Base-by-base conservation (phyloP, 92 coral and sea anemone species). In the Parazoanthus darwini region DNA sequence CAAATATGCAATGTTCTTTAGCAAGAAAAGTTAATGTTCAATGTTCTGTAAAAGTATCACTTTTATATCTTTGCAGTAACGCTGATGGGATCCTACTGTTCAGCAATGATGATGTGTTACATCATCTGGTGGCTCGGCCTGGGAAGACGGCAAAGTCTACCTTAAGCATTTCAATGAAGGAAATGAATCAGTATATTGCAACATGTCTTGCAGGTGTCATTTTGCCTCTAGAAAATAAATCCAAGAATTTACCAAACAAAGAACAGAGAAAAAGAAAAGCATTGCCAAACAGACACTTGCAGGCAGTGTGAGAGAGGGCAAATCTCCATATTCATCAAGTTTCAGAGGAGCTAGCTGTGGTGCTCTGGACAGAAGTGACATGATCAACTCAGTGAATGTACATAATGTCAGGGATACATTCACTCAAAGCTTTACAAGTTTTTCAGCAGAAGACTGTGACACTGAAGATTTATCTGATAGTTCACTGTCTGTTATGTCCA, bases 101-200 rank as follows among this genome's bases (percentile, higher is more conserved):
- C 81, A 90, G 91, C 87, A 95, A 95, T 92, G 96, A 95, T 87
- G 98, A 95, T 78, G 92, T 93, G 37, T 90, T 95, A 39, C 94
- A 91, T 33, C 96, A 93, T 73, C 89, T 95, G 5, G 82, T 88
- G 42, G 58, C 92, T 58, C 92, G 89, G 81, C 85, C 82, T 42
- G 93, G 93, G 16, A 68, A 74, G 37, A n/a, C 65, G 14, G 59
- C 77, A 14, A 70, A 80, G 56, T 78, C 87, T 35, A 76, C 92
- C n/a, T 51, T 85, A 18, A 90, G 91, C 85, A 90, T 93, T 58
- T 95, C 98, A 67, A 85, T 95, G 14, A 90, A 87, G 72, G 93
- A 95, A 82, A 95, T 95, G 98, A 95, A 95, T 74, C 86, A 88
- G 43, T 83, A 88, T 73, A 95, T 95, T 33, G 92, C 96, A 44